Percentiles rank a stretch among this genome's conserved stretches.
phyloP scores from a whole-genome alignment of 2,113 vertebrate genomes.

The Taurulus bubalis region DNA sequence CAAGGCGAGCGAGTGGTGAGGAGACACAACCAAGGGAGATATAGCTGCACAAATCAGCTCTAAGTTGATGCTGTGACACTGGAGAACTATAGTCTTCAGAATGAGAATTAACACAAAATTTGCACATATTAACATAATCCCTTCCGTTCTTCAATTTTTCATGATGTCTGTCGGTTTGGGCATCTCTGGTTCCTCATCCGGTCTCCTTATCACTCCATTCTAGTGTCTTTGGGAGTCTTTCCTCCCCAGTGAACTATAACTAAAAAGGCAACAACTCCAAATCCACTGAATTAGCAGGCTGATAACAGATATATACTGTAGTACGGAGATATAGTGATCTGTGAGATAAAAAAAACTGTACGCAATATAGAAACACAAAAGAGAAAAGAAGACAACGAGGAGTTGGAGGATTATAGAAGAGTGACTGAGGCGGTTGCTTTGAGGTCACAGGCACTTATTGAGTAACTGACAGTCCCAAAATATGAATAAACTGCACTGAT shows the following conservation, averaged over 20 bases:
- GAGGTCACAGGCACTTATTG: conserved; percentile 38
- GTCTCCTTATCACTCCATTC: conserved; percentile 21
- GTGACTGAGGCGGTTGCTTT: conserved; percentile 19
- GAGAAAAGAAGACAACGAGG: background rate
- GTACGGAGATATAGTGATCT: conserved; percentile 23
- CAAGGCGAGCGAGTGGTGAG: conserved; percentile 14
- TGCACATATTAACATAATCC: conserved; percentile 71
- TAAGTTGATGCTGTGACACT: conserved; percentile 33
- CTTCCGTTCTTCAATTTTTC: conserved; percentile 37
- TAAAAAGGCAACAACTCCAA: conserved; percentile 19
- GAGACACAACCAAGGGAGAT: conserved; percentile 26
- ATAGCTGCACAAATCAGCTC: conserved; percentile 46
- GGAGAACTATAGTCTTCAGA: conserved; percentile 40
- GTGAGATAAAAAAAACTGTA: conserved; percentile 13
- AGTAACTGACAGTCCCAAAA: conserved; percentile 30
- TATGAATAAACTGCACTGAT: conserved; percentile 28
- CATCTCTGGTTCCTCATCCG: conserved; percentile 9
- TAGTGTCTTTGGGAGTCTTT: conserved; percentile 26
- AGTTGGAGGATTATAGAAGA: conserved; percentile 44
- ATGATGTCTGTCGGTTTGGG: conserved; percentile 26
- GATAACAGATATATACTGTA: conserved; percentile 29
- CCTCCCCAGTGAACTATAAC: conserved; percentile 14
- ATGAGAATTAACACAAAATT: conserved; percentile 65
- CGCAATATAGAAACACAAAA: conserved; percentile 23
- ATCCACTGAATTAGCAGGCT: conserved; percentile 17